Conservation (phyloP, 1,140 invertebrate species). For the Drosophila novamexicana region DNA sequence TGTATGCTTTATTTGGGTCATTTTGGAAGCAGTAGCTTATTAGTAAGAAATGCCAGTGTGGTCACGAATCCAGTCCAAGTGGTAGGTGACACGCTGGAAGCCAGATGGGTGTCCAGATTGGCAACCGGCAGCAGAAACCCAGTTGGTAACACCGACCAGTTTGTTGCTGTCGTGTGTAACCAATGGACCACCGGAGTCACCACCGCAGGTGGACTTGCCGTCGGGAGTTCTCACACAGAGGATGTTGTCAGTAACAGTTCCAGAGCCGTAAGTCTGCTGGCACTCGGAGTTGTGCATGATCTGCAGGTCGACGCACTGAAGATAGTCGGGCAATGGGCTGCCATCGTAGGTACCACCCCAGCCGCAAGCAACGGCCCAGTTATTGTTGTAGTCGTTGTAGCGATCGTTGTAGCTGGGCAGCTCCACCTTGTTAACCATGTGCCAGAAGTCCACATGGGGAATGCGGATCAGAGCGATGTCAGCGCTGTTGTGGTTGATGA, state of each 20-base stretch:
- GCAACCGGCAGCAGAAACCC: slow-evolving; percentile 29
- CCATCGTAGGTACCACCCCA: slow-evolving; percentile 46
- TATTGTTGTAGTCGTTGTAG: slow-evolving; percentile 31
- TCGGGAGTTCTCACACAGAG: slow-evolving; percentile 58
- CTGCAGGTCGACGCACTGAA: slow-evolving; percentile 59
- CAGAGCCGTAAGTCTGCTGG: background rate
- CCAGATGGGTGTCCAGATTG: slow-evolving; percentile 79
- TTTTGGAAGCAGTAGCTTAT: background rate
- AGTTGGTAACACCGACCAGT: slow-evolving; percentile 85
- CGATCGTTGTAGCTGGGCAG: slow-evolving; percentile 46
- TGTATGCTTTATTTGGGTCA: background rate
- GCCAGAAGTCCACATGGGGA: slow-evolving; percentile 41
- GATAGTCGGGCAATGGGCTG: slow-evolving; percentile 35
- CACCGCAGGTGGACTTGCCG: slow-evolving; percentile 78
- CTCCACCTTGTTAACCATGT: slow-evolving; percentile 49
- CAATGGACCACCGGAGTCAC: slow-evolving; percentile 86
- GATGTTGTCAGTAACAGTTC: slow-evolving; percentile 33
- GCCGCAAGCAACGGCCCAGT: slow-evolving; percentile 52
- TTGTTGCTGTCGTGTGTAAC: slow-evolving; percentile 79
- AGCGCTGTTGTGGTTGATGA: slow-evolving; percentile 47
- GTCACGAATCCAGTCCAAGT: slow-evolving; percentile 85
- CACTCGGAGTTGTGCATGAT: slow-evolving; percentile 44
- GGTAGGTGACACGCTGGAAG: slow-evolving; percentile 85
- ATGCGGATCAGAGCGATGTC: slow-evolving; percentile 52
- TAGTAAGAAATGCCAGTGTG: slow-evolving; percentile 49